Base-by-base conservation (phyloP, 2,888 invertebrate species). In the Erannis defoliaria region DNA sequence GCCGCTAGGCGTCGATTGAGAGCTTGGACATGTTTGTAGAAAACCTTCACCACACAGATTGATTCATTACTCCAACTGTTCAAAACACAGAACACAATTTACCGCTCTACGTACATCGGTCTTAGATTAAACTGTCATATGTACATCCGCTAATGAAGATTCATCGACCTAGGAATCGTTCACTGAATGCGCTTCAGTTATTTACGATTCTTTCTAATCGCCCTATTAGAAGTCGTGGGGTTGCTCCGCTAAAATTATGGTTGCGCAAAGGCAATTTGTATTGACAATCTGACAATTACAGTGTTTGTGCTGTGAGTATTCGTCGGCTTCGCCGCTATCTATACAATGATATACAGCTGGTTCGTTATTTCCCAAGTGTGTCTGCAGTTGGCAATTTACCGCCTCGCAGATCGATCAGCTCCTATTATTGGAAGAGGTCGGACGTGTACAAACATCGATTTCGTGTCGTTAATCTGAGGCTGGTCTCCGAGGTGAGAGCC, bases 361-460 rank as follows among this genome's bases (percentile, higher is more conserved):
- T 85, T 88, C 81, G 88, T 89, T 88, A 85, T 89, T 88, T 85
- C 82, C 78, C 82, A 86, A 90, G 85, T 85, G 80, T 85, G 84
- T 86, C 81, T 82, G 78, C 75, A 74, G 81, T 85, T 85, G 81
- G 89, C 85, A 91, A 91, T 91, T 91, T 88, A 88, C 87, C 83
- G 85, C 75, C 81, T 83, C 81, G 74, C 79, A 86, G 88, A 86
- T 89, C 86, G 90, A 90, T 90, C 92, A 89, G 85, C 84, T 86
- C 84, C 85, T 84, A 90, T 91, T 93, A 92, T 90, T 85, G 86
- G 89, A 81, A 86, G 91, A 88, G 90, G 90, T 90, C 86, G 90
- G 88, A 91, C 92, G 92, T 92, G 93, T 91, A 88, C 90, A 93
- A 92, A 92, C 92, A 93, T 87, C 89, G 87, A 89, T 89, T 90